These are phyloP conservation scores for Echinometra lucunter DNA, from an alignment of 53 echinoderm and acorn worm species.

Conservation along the genomic window DNA sequence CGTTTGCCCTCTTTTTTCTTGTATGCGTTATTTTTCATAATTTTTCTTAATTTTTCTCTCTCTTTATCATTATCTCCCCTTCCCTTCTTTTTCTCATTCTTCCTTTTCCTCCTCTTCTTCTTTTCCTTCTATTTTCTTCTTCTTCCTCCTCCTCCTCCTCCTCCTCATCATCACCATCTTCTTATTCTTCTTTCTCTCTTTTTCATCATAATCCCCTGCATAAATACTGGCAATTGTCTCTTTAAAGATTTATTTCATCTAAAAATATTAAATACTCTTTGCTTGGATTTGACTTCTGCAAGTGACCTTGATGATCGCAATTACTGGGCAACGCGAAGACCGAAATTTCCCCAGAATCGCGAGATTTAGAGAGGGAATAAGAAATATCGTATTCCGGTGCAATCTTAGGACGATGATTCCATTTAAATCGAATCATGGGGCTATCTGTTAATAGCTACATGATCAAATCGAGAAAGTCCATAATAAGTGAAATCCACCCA, in stretches of 20 bases:
- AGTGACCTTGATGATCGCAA: too few species aligned
- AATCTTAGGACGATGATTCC: background rate
- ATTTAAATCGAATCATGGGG: too few species aligned
- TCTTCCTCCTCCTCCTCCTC: background rate
- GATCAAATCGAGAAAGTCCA: background rate
- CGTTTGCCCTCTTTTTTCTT: background rate
- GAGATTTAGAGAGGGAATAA: background rate
- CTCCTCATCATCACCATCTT: background rate
- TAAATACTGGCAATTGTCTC: too few species aligned
- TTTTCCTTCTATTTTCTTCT: background rate
- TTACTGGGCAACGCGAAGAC: background rate
- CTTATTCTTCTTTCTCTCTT: too few species aligned
- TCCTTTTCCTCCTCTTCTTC: background rate
- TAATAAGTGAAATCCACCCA: background rate
- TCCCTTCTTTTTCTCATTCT: background rate
- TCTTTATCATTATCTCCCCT: background rate
- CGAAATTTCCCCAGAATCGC: background rate
- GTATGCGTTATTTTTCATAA: background rate
- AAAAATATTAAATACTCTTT: too few species aligned
- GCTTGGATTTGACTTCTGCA: too few species aligned
- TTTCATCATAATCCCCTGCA: too few species aligned
- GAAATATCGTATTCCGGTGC: background rate
- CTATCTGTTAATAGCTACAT: too few species aligned
- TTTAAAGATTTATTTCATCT: background rate
- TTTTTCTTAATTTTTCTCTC: background rate